Evolutionary conservation across 92 coral and sea anemone genomes (phyloP).

Genomic region (Zoanthus sansibaricus): DNA sequence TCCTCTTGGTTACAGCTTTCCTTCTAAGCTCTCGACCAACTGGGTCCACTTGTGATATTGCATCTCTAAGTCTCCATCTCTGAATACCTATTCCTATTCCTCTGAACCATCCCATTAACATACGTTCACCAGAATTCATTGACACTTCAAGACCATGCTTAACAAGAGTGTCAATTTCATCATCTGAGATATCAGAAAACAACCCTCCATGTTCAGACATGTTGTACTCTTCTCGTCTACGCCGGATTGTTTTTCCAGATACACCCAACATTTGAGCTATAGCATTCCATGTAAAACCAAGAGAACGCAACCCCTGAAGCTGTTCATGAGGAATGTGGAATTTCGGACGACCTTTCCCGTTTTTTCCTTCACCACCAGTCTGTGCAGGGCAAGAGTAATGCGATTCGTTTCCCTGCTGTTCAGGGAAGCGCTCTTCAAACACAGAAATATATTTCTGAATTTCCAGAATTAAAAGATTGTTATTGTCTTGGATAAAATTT

Average conservation of each 20-base stretch:
- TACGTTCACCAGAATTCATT: no score
- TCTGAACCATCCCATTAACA: no score
- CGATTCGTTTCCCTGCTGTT: constrained; percentile 16
- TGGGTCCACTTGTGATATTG: no score
- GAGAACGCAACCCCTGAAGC: constrained; percentile 62
- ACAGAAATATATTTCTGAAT: constrained; percentile 46
- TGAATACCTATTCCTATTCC: no score
- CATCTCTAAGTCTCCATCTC: no score
- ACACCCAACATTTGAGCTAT: constrained; percentile 52
- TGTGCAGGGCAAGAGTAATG: constrained; percentile 56
- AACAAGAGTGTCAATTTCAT: no score
- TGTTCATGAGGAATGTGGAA: constrained; percentile 63
- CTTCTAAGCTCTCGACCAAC: no score
- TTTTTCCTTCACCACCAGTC: constrained; percentile 25
- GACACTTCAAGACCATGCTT: no score
- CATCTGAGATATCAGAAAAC: constrained; percentile 54
- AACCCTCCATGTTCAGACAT: constrained; percentile 9
- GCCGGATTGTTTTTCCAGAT: constrained; percentile 48
- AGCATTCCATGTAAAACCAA: constrained; percentile 48
- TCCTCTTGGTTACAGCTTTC: no score
- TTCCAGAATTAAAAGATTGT: constrained; percentile 38
- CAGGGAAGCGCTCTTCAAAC: constrained; percentile 59
- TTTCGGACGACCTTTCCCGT: constrained; percentile 60
- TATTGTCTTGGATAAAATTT: neutral
- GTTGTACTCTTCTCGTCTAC: constrained; percentile 26